Percentiles rank a stretch among this genome's conserved stretches.
Evolutionary conservation across 1,140 invertebrate species (phyloP).

Genomic region (Drosophila novamexicana): DNA sequence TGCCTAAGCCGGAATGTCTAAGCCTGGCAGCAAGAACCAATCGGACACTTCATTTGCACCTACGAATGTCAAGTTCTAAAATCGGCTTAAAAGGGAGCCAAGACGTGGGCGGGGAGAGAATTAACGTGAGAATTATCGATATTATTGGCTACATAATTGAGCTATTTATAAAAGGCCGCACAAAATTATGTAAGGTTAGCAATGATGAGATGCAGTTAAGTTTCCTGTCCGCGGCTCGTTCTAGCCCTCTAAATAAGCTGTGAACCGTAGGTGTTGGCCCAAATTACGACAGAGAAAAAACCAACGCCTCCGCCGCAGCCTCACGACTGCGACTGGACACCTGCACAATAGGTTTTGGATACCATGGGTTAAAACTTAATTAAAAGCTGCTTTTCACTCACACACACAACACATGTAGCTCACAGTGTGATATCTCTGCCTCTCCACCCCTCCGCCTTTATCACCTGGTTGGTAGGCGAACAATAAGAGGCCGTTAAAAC

Average conservation of each 20-base stretch:
- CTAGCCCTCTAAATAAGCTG: constrained; percentile 55
- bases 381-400: constrained; percentile 75
- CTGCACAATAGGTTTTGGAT: constrained; percentile 50
- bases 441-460: constrained; percentile 23
- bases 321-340: constrained; percentile 50
- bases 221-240: neutral
- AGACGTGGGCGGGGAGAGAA: constrained; percentile 42
- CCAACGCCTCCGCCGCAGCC: constrained; percentile 12
- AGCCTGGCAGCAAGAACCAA: constrained; percentile 62
- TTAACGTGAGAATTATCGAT: constrained; percentile 62
- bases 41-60: constrained; percentile 78
- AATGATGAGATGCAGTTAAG: constrained; percentile 4
- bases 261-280: constrained; percentile 74
- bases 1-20: constrained; percentile 21
- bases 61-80: constrained; percentile 47
- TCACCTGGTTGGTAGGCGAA: constrained; percentile 39
- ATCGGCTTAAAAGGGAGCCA: constrained; percentile 55
- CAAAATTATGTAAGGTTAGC: constrained; percentile 34
- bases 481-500: constrained; percentile 66
- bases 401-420: constrained; percentile 16
- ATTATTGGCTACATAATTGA: constrained; percentile 79
- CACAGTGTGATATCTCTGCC: constrained; percentile 58
- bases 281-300: constrained; percentile 53
- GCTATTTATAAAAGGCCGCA: constrained; percentile 64
- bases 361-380: constrained; percentile 60